phyloP scores from a whole-genome alignment of 2,113 vertebrate genomes.

The Phrynosoma blainvillii region DNA sequence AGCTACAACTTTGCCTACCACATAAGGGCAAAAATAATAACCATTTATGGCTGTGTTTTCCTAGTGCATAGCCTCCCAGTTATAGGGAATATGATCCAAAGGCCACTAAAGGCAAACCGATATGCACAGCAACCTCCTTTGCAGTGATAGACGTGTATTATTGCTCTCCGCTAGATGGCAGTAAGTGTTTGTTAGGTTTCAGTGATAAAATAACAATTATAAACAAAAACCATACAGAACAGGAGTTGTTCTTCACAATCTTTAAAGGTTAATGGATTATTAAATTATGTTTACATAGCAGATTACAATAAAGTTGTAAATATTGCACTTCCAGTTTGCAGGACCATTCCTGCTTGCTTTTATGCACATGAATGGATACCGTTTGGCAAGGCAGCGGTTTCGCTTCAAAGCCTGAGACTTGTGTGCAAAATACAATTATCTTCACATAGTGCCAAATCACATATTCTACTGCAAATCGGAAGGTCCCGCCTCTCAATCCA shows the following conservation, averaged over 20 bases:
- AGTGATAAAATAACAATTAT: constrained; percentile 36
- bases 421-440: background rate
- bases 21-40: constrained; percentile 19
- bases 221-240: constrained; percentile 16
- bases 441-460: background rate
- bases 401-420: background rate
- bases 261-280: constrained; percentile 40
- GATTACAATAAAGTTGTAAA: constrained; percentile 17
- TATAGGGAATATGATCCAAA: constrained; percentile 32
- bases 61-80: constrained; percentile 59
- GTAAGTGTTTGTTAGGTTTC: constrained; percentile 63
- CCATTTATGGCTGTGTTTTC: constrained; percentile 51
- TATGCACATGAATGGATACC: background rate
- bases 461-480: background rate
- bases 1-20: background rate
- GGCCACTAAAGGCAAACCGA: background rate
- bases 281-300: constrained; percentile 37
- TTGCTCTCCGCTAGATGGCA: constrained; percentile 74
- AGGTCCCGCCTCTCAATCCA: background rate
- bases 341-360: constrained; percentile 6
- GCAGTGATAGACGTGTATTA: background rate
- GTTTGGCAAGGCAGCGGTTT: background rate
- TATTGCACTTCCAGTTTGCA: constrained; percentile 23
- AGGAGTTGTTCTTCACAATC: constrained; percentile 27
- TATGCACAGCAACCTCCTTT: background rate